Base-by-base conservation (phyloP, 2,888 invertebrate genomes). In the Epinotia demarniana region DNA sequence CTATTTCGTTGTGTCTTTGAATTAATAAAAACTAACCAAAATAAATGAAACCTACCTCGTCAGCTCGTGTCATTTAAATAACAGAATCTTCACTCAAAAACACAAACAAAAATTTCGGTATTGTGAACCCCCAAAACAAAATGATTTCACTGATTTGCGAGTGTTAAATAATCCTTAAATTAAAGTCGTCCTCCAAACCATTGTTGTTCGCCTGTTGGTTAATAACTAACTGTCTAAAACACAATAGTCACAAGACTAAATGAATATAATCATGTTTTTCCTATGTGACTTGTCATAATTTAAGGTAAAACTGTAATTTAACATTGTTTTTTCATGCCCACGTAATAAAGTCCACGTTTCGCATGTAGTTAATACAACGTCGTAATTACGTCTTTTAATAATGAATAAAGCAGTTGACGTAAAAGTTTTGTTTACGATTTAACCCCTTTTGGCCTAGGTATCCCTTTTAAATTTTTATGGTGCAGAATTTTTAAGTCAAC, bases 51-150 rank as follows among this genome's bases (percentile, higher is more conserved):
- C 64, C 13, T 66, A 67, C 66, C 66, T 67, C 66, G 5, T 53
- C n/a, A 33, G 55, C 55, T 67, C 16, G 57, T 19, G 57, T 68
- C 67, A 68, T 68, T 60, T n/a, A 6, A 18, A 55, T 57, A 18
- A 18, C 39, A 55, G 19, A 55, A 57, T 67, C 55, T 18, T 57
- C 33, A 13, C 3, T 19, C 3, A 27, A 27, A 27, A 11, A 67
- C 18, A n/a, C 18, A 33, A 33, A 39, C 55, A 33, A 55, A n/a
- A 18, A 18, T 1, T 33, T 27, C 27, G 6, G 1, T 33, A 61
- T 16, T 2, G 2, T 61, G 19, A 57, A n/a, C 27, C 16, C 33
- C n/a, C 16, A 53, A 53, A 53, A 53, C n/a, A n/a, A n/a, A 2
- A 46, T 8, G 19, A 11, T 2, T 43, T 11, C 18, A 63, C 19